Base-by-base conservation (phyloP, 2,797 vertebrate species). In the Falco peregrinus region DNA sequence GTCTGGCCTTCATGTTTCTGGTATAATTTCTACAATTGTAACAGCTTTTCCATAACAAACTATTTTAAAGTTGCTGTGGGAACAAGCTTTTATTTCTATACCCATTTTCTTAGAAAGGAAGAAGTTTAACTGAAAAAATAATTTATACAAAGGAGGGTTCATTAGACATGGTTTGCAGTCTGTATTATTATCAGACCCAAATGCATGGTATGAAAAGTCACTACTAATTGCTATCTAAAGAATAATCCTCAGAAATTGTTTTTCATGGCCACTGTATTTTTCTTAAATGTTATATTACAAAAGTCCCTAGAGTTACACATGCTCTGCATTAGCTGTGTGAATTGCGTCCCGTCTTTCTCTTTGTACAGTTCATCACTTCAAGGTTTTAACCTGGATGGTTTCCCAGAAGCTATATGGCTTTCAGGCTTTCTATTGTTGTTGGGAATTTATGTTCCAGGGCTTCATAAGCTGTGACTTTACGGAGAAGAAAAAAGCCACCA, bases 401-500 rank as follows among this genome's bases (percentile, higher is more conserved):
- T 96, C 93, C 84, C 93, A 93, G 79, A 96, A 84, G 53, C 90
- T 77, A 71, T 76, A 64, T 88, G 93, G 57, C 82, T 96, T 96
- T 95, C 88, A 85, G 80, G 53, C 71, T 90, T 91, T 90, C 59
- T 93, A 14, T 77, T 94, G 77, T 89, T 93, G 26, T 74, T 76
- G 56, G 28, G 59, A 85, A 85, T 90, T 86, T 89, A 50, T 87
- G 61, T 90, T 84, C 20, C 48, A 35, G 48, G 43, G 28, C 73
- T 94, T 96, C 33, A 26, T 87, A 89, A 87, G 22, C 19, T 92
- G 20, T 91, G 67, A 77, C 59, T 93, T 94, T 43, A 77, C 1
- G 6, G n/a, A 90, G 53, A 89, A 81, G 60, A 73, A 73, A 83
- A 68, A 20, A 91, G 57, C 43, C 79, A 74, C 33, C 53, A 33